Evolutionary conservation across 2,113 vertebrate genomes (phyloP).

Genomic region (Nerophis ophidion): DNA sequence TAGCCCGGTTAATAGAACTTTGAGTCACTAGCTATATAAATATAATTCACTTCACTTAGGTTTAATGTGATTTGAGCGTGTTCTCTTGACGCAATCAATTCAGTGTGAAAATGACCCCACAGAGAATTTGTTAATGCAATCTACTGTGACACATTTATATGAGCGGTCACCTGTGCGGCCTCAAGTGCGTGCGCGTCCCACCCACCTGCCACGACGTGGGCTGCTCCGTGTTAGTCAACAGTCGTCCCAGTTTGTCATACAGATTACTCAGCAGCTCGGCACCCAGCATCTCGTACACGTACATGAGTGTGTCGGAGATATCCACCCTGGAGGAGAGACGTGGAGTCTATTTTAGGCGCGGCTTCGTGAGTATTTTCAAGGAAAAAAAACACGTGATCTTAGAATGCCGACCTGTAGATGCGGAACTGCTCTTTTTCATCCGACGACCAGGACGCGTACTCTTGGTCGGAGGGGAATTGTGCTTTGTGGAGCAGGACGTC

Average conservation of each 20-base stretch:
- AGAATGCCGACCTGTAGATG: constrained; percentile 85
- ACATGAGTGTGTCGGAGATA: constrained; percentile 98
- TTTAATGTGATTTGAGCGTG: background rate
- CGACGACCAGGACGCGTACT: constrained; percentile 93
- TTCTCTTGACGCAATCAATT: background rate
- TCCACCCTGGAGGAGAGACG: constrained; percentile 81
- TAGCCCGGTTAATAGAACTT: too few relatives aligned
- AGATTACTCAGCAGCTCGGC: constrained; percentile 96
- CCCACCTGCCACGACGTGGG: constrained; percentile 94
- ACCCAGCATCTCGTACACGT: constrained; percentile 98
- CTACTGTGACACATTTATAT: constrained; percentile 7
- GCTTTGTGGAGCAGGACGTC: constrained; percentile 97
- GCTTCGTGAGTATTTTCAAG: background rate
- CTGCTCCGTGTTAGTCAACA: constrained; percentile 89
- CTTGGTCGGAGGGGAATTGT: constrained; percentile 92
- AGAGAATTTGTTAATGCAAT: constrained; percentile 1
- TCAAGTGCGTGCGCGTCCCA: constrained; percentile 9
- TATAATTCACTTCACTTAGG: too few relatives aligned
- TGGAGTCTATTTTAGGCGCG: constrained; percentile 15
- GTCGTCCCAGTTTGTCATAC: constrained; percentile 94
- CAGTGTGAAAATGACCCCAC: background rate
- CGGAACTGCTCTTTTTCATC: constrained; percentile 98
- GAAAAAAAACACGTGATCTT: background rate
- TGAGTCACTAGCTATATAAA: too few relatives aligned
- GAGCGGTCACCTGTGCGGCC: background rate